A percentile compares a stretch with the other conserved stretches of the same genome.
Conservation (phyloP, 2,888 invertebrate species). For the Opisthograptis luteolata region DNA sequence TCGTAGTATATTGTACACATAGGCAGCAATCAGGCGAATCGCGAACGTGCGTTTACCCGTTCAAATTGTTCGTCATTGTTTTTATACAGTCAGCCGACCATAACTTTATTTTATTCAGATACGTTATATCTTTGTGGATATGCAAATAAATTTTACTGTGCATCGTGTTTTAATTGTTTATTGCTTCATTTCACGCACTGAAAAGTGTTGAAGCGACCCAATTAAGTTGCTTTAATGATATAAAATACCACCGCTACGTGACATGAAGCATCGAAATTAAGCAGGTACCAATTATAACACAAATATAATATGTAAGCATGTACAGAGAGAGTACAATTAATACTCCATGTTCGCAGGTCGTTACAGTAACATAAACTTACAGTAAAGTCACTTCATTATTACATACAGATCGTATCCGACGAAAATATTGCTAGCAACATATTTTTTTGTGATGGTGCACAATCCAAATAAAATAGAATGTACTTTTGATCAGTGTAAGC, state of each 20-base stretch:
- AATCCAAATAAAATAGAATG: slow-evolving; percentile 56
- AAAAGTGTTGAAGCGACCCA: not conserved
- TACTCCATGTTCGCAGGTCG: too few species aligned
- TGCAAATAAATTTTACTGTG: slow-evolving; percentile 4
- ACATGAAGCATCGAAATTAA: too few species aligned
- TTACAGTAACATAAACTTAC: too few species aligned
- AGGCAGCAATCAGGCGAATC: slow-evolving; percentile 24
- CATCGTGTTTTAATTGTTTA: slow-evolving; percentile 3
- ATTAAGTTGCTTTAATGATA: not conserved
- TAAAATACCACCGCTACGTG: not conserved
- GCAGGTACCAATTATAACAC: too few species aligned
- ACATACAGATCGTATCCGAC: slow-evolving; percentile 18
- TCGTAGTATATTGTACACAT: not conserved
- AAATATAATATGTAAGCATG: too few species aligned
- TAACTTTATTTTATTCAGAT: slow-evolving; percentile 25
- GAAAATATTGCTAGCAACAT: slow-evolving; percentile 22
- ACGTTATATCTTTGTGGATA: slow-evolving; percentile 13
- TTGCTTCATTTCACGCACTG: slow-evolving; percentile 2
- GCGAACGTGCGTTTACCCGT: slow-evolving; percentile 21
- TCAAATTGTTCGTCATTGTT: slow-evolving; percentile 29
- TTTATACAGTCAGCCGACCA: slow-evolving; percentile 27
- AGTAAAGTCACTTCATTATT: not conserved
- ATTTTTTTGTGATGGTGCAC: slow-evolving; percentile 37
- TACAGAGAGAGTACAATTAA: too few species aligned
- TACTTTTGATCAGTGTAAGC: slow-evolving; percentile 57